A percentile compares a stretch with the other conserved stretches of the same genome.
These are phyloP conservation scores for Pterocles gutturalis DNA, from an alignment of 2,113 vertebrate species.

Conservation along the genomic window DNA sequence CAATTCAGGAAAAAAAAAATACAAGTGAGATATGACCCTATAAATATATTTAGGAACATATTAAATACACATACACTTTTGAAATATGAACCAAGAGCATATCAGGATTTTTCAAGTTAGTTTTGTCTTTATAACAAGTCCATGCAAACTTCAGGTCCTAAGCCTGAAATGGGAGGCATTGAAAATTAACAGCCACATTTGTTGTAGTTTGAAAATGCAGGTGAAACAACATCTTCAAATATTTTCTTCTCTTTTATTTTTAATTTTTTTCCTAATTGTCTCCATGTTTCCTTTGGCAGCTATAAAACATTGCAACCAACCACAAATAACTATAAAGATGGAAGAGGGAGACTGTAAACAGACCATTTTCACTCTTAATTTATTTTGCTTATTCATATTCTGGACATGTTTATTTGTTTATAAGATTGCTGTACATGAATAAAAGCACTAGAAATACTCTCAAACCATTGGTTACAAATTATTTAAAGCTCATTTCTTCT, in stretches of 20 bases:
- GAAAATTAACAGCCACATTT: neutral
- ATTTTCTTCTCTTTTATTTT: neutral
- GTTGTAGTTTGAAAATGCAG: neutral
- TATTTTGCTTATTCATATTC: slow-evolving; percentile 26
- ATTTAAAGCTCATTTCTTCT: neutral
- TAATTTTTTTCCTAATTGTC: neutral
- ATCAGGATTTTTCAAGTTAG: neutral
- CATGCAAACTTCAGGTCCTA: neutral
- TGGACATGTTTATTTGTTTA: neutral
- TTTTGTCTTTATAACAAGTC: neutral
- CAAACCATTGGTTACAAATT: neutral
- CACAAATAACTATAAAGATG: neutral
- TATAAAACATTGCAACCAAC: neutral
- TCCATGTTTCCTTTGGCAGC: neutral
- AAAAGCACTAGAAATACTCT: slow-evolving; percentile 18
- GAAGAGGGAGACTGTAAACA: neutral
- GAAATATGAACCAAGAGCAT: neutral
- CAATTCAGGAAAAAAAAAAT: neutral
- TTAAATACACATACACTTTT: neutral
- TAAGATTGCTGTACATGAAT: neutral
- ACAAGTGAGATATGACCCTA: neutral
- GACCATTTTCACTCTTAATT: neutral
- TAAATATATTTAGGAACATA: neutral
- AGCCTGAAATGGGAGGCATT: neutral
- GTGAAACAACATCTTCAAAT: neutral